Evolutionary conservation across 2,888 invertebrate species (phyloP), one percentile per base, ranked within the genome.

Genomic region (Hypomecis atomaria): DNA sequence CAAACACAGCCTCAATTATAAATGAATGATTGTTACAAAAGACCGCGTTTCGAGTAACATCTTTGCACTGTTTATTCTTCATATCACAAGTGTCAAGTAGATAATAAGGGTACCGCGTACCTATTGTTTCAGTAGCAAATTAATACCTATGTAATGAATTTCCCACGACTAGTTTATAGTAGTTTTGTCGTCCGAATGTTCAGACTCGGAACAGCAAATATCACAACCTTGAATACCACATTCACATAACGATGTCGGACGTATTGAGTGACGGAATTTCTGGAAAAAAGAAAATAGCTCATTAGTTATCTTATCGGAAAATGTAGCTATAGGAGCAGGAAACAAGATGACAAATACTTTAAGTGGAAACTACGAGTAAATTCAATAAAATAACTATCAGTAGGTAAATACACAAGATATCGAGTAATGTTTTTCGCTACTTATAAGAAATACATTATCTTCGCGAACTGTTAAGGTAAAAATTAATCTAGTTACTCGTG

Each of bases 191-290:
- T 92, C 92, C 38, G 88, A 85, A 36, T 82, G 78, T 52, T 92
- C 92, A 10, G 92, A 91, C 36, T 91, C 92, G 37, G 92, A 92
- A 74, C 82, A 90, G 81, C 92, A 92, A 67, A 90, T 86, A 73
- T 96, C 96, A 82, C 97, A 97, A 92, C 97, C 96, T 79, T 95
- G 94, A 71, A 96, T 95, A 13, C 96, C 96, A 78, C 98, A 97
- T 77, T 96, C 96, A 77, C 95, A 95, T 73, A 97, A 93, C 67
- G 90, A 89, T 44, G 95, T 95, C 6, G 97, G 96, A 71, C 95
- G 95, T 67, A 97, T 93, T 6, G 97, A 95, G 79, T 95, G 94
- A 77, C 94, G 94, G 55, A 97, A 87, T 95, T 96, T 97, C 97
- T 97, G 92, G 62, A 93, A 93, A 65, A 64, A 65, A 1, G 34